Conservation (phyloP, 2,797 vertebrate species). For the Adrianichthys oophorus region DNA sequence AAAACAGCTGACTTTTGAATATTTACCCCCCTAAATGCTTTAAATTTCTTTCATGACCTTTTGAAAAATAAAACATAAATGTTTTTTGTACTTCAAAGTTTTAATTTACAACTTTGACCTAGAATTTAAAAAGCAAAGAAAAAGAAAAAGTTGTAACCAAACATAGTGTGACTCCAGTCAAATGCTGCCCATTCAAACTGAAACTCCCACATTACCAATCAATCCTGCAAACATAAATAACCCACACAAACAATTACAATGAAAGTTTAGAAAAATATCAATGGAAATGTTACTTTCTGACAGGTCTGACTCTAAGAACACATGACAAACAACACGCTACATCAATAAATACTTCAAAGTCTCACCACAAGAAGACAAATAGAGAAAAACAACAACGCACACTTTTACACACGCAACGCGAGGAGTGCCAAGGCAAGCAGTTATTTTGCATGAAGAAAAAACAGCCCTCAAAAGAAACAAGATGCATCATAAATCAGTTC, state of each 20-base stretch:
- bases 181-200: slow-evolving; percentile 12
- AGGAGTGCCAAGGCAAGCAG: slow-evolving; percentile 20
- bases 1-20: too few relatives aligned
- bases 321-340: slow-evolving; percentile 22
- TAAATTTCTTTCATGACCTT: too few relatives aligned
- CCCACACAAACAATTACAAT: slow-evolving; percentile 16
- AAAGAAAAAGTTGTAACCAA: slow-evolving; percentile 8
- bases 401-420: slow-evolving; percentile 21
- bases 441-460: slow-evolving; percentile 3
- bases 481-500: slow-evolving; percentile 15
- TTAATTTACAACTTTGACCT: slow-evolving; percentile 1
- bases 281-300: slow-evolving; percentile 30
- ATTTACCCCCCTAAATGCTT: neutral
- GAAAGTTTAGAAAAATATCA: slow-evolving; percentile 35
- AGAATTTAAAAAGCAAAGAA: too few relatives aligned
- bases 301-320: slow-evolving; percentile 37
- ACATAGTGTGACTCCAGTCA: slow-evolving; percentile 9
- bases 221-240: neutral
- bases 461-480: slow-evolving; percentile 8
- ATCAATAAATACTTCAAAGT: slow-evolving; percentile 48
- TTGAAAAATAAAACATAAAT: neutral
- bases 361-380: slow-evolving; percentile 35
- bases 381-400: slow-evolving; percentile 32
- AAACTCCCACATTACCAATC: slow-evolving; percentile 17
- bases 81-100: neutral